These are phyloP conservation scores for Gymnosoma rotundatum DNA, from an alignment of 2,888 invertebrate genomes.

Conservation along the genomic window DNA sequence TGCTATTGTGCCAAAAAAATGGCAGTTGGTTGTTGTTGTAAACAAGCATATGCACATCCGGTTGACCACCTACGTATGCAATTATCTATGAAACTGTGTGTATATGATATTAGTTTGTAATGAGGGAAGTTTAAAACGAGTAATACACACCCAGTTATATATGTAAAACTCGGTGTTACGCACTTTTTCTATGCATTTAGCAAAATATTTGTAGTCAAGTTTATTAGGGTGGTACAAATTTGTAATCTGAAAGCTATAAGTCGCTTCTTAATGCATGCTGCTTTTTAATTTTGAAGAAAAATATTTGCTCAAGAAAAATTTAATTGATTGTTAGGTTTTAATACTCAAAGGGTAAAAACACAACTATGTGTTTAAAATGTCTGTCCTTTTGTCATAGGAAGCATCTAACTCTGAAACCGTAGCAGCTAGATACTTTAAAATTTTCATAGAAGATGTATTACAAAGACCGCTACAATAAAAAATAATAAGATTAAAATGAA, in stretches of 20 bases:
- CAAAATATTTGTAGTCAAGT: not conserved
- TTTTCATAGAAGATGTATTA: no score
- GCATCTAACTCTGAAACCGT: no score
- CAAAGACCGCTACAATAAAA: no score
- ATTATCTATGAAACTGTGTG: slow-evolving; percentile 4
- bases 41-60: slow-evolving; percentile 66
- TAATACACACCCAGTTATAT: slow-evolving; percentile 11
- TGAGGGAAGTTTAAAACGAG: slow-evolving; percentile 42
- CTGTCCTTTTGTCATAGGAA: no score
- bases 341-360: no score
- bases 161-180: slow-evolving; percentile 31
- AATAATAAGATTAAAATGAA: no score
- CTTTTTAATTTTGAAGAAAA: no score
- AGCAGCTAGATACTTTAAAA: no score
- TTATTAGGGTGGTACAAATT: slow-evolving; percentile 8
- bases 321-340: no score
- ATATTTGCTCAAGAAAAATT: no score
- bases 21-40: slow-evolving; percentile 21
- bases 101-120: slow-evolving; percentile 18
- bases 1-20: slow-evolving; percentile 21
- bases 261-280: no score
- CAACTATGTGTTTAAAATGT: no score
- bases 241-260: not conserved
- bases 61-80: slow-evolving; percentile 59
- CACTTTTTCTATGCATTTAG: slow-evolving; percentile 19